phyloP scores from a whole-genome alignment of 2,888 invertebrate species.

The Antheraea assamensis region DNA sequence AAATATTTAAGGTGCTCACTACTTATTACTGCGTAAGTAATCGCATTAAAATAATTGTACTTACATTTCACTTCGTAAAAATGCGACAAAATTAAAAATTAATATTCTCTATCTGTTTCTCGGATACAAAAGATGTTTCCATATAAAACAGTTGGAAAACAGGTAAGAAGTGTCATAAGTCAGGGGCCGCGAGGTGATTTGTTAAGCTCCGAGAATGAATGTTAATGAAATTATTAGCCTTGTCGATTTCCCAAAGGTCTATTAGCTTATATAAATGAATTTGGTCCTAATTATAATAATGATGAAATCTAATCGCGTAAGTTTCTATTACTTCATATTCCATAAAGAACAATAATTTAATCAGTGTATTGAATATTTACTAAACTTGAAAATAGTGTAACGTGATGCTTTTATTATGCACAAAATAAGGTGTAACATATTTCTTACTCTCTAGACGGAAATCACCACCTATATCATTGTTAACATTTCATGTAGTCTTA shows the following conservation, averaged over 20 bases:
- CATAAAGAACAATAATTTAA: background rate
- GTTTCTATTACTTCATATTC: background rate
- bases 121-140: background rate
- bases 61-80: background rate
- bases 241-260: background rate
- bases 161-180: slow-evolving; percentile 30
- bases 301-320: background rate
- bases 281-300: background rate
- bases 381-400: background rate
- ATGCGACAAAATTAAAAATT: background rate
- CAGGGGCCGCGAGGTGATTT: slow-evolving; percentile 30
- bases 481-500: background rate
- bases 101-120: background rate
- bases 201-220: background rate
- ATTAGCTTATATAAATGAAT: background rate
- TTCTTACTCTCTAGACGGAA: background rate
- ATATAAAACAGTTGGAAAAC: slow-evolving; percentile 9
- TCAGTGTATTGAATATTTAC: background rate
- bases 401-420: background rate
- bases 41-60: background rate
- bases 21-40: background rate
- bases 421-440: background rate
- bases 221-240: slow-evolving; percentile 2
- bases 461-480: background rate
- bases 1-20: background rate